Conservation (phyloP, 1,140 invertebrate genomes). For the Sitodiplosis mosellana region DNA sequence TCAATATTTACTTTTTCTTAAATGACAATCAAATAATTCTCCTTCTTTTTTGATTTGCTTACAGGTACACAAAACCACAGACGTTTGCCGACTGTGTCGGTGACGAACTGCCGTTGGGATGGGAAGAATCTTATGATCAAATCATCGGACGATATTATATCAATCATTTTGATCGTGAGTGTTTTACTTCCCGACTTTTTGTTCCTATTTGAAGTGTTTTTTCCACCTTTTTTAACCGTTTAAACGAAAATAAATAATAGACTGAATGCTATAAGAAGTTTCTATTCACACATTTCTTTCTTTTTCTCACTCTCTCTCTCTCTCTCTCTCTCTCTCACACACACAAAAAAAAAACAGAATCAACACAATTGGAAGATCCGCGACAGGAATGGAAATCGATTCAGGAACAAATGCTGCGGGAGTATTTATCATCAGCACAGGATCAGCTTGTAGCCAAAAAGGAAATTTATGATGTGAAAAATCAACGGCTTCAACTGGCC, state of each 20-base stretch:
- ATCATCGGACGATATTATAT: conserved; percentile 91
- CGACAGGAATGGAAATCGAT: conserved; percentile 86
- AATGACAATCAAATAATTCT: no score
- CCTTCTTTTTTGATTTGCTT: conserved; percentile 22
- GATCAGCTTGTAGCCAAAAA: conserved; percentile 90
- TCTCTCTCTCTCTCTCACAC: conserved; percentile 24
- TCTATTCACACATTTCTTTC: no score
- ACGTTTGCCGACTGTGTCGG: conserved; percentile 95
- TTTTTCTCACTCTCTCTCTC: no score
- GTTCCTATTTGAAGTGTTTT: background rate
- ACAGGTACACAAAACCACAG: conserved; percentile 87
- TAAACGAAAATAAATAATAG: no score
- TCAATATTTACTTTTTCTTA: background rate
- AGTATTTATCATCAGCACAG: conserved; percentile 86
- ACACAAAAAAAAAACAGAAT: no score
- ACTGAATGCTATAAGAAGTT: no score
- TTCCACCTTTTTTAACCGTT: background rate
- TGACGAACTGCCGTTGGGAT: conserved; percentile 88
- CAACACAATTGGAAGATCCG: conserved; percentile 89
- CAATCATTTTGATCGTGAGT: conserved; percentile 90
- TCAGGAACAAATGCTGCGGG: conserved; percentile 89
- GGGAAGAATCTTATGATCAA: conserved; percentile 88
- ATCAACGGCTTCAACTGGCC: conserved; percentile 75
- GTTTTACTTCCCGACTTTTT: background rate
- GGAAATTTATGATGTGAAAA: conserved; percentile 90